These are phyloP conservation scores for Halcyon leucocephala DNA, from an alignment of 2,797 vertebrate genomes.

Conservation along the genomic window DNA sequence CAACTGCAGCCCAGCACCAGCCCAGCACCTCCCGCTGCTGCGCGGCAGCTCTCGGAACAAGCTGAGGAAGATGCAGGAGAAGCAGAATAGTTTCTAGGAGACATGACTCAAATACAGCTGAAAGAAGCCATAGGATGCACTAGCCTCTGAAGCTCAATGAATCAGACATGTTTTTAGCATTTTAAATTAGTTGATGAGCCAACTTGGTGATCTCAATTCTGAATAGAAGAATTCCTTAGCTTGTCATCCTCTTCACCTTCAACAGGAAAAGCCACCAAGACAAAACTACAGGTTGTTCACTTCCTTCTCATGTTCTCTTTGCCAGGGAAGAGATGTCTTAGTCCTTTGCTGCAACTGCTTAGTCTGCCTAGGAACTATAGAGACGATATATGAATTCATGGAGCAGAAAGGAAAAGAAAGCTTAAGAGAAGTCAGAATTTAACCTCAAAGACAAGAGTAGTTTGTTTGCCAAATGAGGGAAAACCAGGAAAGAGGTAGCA, in stretches of 20 bases:
- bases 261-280: not conserved
- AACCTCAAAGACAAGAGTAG: not conserved
- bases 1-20: conserved; percentile 48
- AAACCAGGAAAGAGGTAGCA: not conserved
- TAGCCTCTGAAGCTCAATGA: not conserved
- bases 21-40: not conserved
- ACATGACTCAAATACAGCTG: not conserved
- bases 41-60: not conserved
- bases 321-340: not conserved
- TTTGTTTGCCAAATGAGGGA: not conserved
- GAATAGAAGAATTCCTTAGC: not conserved
- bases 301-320: not conserved
- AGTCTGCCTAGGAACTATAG: not conserved
- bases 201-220: not conserved
- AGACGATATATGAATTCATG: not conserved
- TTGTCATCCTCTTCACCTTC: not conserved
- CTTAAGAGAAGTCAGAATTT: not conserved
- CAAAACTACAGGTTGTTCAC: not conserved
- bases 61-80: not conserved
- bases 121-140: not conserved
- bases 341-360: not conserved
- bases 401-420: not conserved
- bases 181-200: not conserved
- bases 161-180: not conserved
- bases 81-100: not conserved